A percentile compares a stretch with the other conserved stretches of the same genome.
These are phyloP conservation scores for Xenopus borealis DNA, from an alignment of 2,113 vertebrate species.

Conservation along the genomic window DNA sequence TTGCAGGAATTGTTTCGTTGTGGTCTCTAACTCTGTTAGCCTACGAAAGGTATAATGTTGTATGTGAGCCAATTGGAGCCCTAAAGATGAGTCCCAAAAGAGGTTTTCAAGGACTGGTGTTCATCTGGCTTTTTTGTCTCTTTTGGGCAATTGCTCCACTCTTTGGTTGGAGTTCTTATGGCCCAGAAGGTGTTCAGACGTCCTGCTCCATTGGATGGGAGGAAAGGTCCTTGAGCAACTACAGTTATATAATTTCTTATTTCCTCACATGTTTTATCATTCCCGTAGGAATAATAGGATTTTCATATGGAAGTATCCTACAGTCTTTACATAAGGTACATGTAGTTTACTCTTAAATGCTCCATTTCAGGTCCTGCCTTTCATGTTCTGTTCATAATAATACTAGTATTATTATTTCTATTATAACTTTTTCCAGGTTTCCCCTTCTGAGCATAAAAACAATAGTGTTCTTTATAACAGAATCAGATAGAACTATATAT, in stretches of 20 bases:
- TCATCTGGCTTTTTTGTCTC: constrained; percentile 64
- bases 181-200: constrained; percentile 59
- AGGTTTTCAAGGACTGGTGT: constrained; percentile 53
- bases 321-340: constrained; percentile 55
- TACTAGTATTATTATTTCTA: no score
- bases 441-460: no score
- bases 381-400: no score
- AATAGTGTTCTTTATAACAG: no score
- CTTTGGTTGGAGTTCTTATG: constrained; percentile 66
- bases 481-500: no score
- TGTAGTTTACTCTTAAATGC: background rate
- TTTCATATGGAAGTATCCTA: constrained; percentile 62
- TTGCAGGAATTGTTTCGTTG: constrained; percentile 63
- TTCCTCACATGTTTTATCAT: constrained; percentile 61
- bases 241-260: constrained; percentile 66
- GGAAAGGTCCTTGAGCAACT: constrained; percentile 60
- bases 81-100: constrained; percentile 56
- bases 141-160: constrained; percentile 57
- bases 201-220: constrained; percentile 64
- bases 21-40: constrained; percentile 62
- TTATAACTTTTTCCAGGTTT: no score
- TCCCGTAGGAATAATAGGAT: constrained; percentile 56
- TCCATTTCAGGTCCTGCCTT: background rate
- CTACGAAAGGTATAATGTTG: constrained; percentile 61
- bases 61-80: constrained; percentile 56